Base-by-base conservation (phyloP, 2,888 invertebrate species). In the Apodemia duryi region DNA sequence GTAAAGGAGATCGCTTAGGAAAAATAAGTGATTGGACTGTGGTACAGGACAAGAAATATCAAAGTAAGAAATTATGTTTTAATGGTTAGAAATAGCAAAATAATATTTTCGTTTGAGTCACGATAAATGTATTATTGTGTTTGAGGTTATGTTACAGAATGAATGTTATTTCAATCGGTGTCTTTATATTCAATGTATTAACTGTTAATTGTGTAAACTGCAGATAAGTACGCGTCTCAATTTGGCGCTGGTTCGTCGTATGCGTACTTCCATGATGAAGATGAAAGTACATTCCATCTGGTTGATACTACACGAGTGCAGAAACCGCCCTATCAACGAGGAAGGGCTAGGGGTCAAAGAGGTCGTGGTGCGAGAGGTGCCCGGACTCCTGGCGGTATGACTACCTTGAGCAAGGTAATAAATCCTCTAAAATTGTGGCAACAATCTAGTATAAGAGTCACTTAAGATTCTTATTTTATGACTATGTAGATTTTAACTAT, bases 21-120 rank as follows among this genome's bases (percentile, higher is more conserved):
- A 99, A 99, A 94, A 99, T 99, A 76, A 98, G 99, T 78, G 99
- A 99, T 84, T 99, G 99, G 99, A 99, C 98, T 65, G 97, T 98
- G 67, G 96, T 97, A 6, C 97, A 97, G 78, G 98, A 99, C 81
- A 97, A 98, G 76, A 96, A 99, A 90, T 98, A 98, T 84, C 95
- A 96, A 73, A 97, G 97, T 97, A 92, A 93, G 95, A 93, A 66
- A 7, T 32, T 43, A 32, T 61, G 28, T n/a, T 43, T 49, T 49
- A 49, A 13, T 49, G 5, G 13, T 1, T 10, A 49, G 5, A 5
- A 49, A 13, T 49, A 49, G 11, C 46, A 49, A n/a, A 49, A 1
- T 49, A 13, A 49, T 6, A n/a, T 49, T 49, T n/a, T 49, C n/a
- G 46, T 49, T 1, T 49, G 13, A 49, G n/a, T 49, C 10, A 49